Conservation (phyloP, 1,140 invertebrate species). For the Panagrolaimus sp. region DNA sequence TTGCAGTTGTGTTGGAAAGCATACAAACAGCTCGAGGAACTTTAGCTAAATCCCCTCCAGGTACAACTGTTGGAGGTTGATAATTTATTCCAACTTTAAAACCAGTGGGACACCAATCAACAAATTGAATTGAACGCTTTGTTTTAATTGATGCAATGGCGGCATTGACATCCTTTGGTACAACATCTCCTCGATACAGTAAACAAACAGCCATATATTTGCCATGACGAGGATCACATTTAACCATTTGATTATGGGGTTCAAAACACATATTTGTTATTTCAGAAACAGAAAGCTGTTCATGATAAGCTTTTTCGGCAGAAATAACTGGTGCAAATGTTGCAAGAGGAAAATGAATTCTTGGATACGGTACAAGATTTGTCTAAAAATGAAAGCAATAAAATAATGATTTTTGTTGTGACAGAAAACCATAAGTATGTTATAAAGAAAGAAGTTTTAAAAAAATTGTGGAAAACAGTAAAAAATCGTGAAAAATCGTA, state of each 20-base stretch:
- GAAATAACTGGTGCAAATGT: slow-evolving; percentile 81
- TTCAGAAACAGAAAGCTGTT: slow-evolving; percentile 68
- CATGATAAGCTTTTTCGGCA: slow-evolving; percentile 77
- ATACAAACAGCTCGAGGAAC: slow-evolving; percentile 77
- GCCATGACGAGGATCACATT: slow-evolving; percentile 60
- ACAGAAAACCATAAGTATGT: too few species aligned
- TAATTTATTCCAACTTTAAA: slow-evolving; percentile 72
- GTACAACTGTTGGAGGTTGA: slow-evolving; percentile 75
- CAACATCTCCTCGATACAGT: slow-evolving; percentile 53
- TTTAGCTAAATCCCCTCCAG: slow-evolving; percentile 75
- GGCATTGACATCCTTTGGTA: slow-evolving; percentile 67
- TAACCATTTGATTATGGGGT: slow-evolving; percentile 84
- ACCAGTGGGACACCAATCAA: slow-evolving; percentile 82
- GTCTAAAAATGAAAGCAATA: slow-evolving; percentile 64
- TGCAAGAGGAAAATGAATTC: slow-evolving; percentile 70
- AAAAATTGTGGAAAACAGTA: too few species aligned
- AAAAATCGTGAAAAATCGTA: too few species aligned
- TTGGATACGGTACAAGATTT: slow-evolving; percentile 64
- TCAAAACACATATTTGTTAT: slow-evolving; percentile 82
- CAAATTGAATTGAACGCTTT: slow-evolving; percentile 60
- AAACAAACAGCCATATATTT: slow-evolving; percentile 59
- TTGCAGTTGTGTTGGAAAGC: slow-evolving; percentile 72
- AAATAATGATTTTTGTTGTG: not conserved
- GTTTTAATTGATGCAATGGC: slow-evolving; percentile 67
- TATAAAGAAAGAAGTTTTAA: too few species aligned